Conservation (phyloP, 2,797 vertebrate genomes). For the Tamandua tetradactyla region DNA sequence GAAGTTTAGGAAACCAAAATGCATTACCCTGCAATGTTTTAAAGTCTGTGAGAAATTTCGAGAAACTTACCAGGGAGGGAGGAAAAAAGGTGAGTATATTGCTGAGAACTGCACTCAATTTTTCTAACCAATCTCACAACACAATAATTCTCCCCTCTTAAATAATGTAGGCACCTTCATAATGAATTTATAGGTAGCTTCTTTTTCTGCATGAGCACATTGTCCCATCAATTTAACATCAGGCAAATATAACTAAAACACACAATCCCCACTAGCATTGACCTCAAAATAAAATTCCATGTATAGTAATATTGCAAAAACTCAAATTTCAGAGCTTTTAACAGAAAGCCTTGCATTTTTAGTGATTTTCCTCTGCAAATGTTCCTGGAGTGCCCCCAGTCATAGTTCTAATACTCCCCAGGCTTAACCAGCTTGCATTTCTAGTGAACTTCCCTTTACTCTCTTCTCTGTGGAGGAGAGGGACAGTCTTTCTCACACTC, state of each 20-base stretch:
- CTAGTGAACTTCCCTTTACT: background rate
- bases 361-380: background rate
- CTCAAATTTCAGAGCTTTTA: background rate
- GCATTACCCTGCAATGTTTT: background rate
- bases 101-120: background rate
- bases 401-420: no score
- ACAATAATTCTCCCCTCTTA: background rate
- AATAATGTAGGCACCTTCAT: background rate
- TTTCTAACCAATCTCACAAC: background rate
- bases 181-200: background rate
- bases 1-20: background rate
- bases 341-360: background rate
- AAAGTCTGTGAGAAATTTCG: background rate
- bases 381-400: background rate
- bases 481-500: background rate
- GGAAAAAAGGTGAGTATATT: background rate
- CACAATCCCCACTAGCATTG: background rate
- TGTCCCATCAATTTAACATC: background rate
- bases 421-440: background rate
- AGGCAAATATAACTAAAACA: background rate
- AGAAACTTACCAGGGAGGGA: background rate
- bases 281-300: background rate
- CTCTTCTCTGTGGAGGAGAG: background rate
- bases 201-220: background rate
- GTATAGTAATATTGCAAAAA: background rate